These are phyloP conservation scores for Calephelis nemesis DNA, from an alignment of 1,140 invertebrate species.

Conservation along the genomic window DNA sequence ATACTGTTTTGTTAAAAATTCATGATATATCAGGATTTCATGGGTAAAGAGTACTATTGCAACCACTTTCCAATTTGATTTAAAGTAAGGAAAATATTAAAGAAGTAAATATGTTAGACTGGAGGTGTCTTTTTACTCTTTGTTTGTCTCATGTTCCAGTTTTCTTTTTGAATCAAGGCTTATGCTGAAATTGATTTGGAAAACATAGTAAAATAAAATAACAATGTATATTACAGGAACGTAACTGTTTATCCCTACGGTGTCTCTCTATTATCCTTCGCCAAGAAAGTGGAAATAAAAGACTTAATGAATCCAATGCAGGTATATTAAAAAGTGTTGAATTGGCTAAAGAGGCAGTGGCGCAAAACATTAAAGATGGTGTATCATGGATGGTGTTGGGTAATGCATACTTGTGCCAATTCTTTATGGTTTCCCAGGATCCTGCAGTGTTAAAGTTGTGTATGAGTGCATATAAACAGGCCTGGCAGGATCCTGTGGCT, in stretches of 20 bases:
- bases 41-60: too few relatives aligned
- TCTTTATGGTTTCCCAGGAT: conserved; percentile 88
- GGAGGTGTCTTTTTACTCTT: too few relatives aligned
- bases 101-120: too few relatives aligned
- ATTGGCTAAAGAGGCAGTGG: conserved; percentile 91
- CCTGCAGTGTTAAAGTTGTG: conserved; percentile 86
- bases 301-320: conserved; percentile 79
- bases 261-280: conserved; percentile 92
- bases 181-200: too few relatives aligned
- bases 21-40: too few relatives aligned
- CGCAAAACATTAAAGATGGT: conserved; percentile 90
- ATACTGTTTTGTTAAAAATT: too few relatives aligned
- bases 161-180: too few relatives aligned
- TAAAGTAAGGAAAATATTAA: too few relatives aligned
- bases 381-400: conserved; percentile 92
- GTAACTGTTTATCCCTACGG: conserved; percentile 88
- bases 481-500: conserved; percentile 87
- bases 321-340: conserved; percentile 87
- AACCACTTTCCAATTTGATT: too few relatives aligned
- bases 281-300: conserved; percentile 80
- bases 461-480: conserved; percentile 90
- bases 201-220: too few relatives aligned
- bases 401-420: conserved; percentile 91
- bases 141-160: too few relatives aligned
- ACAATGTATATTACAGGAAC: conserved; percentile 78